A percentile compares a stretch with the other conserved stretches of the same genome.
Conservation (phyloP, 2,113 vertebrate species). For the Varanus salvator region DNA sequence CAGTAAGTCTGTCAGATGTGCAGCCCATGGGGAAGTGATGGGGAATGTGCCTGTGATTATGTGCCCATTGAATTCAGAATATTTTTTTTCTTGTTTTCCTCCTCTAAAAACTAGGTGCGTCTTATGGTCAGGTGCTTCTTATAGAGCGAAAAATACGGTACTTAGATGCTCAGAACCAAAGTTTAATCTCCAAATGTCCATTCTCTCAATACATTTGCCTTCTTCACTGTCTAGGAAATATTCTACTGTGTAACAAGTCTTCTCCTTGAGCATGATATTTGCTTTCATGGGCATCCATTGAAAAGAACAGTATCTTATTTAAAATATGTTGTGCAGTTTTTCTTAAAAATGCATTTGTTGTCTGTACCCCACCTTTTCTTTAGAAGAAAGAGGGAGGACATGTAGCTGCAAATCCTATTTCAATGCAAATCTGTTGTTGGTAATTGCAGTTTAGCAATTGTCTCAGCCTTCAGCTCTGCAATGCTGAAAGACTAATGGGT, state of each 20-base stretch:
- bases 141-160: too few relatives aligned
- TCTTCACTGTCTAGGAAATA: neutral
- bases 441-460: slow-evolving; percentile 72
- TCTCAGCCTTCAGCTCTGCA: slow-evolving; percentile 66
- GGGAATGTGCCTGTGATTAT: too few relatives aligned
- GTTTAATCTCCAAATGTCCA: neutral
- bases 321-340: neutral
- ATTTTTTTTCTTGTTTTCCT: too few relatives aligned
- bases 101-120: too few relatives aligned
- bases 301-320: neutral
- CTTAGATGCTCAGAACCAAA: neutral
- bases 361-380: slow-evolving; percentile 35
- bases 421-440: slow-evolving; percentile 60
- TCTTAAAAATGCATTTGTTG: slow-evolving; percentile 37
- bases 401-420: slow-evolving; percentile 54
- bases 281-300: neutral
- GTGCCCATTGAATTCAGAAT: too few relatives aligned
- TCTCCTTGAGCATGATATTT: neutral
- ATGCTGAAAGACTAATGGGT: slow-evolving; percentile 66
- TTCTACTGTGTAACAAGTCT: neutral
- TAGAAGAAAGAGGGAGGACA: slow-evolving; percentile 42
- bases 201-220: neutral
- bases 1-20: too few relatives aligned
- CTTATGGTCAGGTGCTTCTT: too few relatives aligned
- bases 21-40: too few relatives aligned